A percentile compares a stretch with the other conserved stretches of the same genome.
These are phyloP conservation scores for Cryptomyrus ogoouensis DNA, from an alignment of 2,113 vertebrate genomes.

Conservation along the genomic window DNA sequence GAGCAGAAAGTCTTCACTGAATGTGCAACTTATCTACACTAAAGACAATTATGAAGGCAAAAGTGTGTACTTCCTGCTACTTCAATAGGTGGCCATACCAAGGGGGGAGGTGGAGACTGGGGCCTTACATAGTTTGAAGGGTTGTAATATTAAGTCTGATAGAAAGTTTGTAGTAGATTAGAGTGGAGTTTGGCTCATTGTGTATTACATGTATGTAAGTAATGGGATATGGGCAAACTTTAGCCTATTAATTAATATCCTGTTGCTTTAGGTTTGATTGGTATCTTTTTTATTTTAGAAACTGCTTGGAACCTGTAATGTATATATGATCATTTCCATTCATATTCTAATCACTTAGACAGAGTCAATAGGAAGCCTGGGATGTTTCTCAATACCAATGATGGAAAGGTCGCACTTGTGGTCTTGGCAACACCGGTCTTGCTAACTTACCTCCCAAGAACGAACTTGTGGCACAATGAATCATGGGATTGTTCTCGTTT, in stretches of 20 bases:
- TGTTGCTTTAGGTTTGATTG: background rate
- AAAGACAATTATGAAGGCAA: no score
- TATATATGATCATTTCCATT: background rate
- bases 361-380: background rate
- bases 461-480: no score
- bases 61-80: background rate
- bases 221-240: background rate
- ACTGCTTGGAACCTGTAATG: background rate
- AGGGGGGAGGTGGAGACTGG: background rate
- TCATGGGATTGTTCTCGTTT: no score
- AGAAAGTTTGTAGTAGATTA: background rate
- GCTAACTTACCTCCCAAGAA: no score
- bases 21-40: no score
- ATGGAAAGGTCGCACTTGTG: no score
- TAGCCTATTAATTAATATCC: background rate
- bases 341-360: background rate
- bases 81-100: background rate
- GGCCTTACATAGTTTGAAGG: background rate
- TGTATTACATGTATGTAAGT: background rate
- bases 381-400: no score
- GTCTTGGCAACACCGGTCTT: no score
- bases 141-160: background rate
- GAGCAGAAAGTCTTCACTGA: no score
- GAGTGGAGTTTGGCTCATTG: background rate
- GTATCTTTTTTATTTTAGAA: background rate